A percentile compares a stretch with the other conserved stretches of the same genome.
Evolutionary conservation across 2,113 vertebrate genomes (phyloP).

Genomic region (Ciconia stormi): DNA sequence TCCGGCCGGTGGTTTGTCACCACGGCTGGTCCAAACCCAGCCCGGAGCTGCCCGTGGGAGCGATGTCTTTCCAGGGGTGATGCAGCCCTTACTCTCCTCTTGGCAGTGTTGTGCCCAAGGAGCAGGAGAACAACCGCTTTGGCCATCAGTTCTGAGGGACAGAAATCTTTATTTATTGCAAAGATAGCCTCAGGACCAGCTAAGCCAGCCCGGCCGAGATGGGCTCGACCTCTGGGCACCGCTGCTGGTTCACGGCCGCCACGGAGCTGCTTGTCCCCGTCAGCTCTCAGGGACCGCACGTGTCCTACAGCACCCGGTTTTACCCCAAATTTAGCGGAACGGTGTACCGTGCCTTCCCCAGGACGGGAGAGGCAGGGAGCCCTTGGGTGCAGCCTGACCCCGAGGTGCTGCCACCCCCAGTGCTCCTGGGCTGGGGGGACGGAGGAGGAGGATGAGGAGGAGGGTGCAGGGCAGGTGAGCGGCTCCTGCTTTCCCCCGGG

Average conservation of each 20-base stretch:
- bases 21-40: neutral
- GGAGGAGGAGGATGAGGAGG: neutral
- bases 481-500: neutral
- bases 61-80: too few relatives aligned
- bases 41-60: fast-evolving
- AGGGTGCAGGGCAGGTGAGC: neutral
- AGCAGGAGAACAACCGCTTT: neutral
- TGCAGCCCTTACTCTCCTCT: neutral
- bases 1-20: neutral
- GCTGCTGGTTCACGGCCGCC: neutral
- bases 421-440: fast-evolving
- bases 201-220: neutral
- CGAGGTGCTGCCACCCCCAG: neutral
- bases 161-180: neutral
- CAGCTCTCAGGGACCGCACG: fast-evolving
- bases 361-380: neutral
- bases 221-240: neutral
- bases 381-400: fast-evolving
- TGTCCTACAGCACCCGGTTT: neutral
- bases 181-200: neutral
- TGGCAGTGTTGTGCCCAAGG: neutral
- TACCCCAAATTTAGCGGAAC: neutral
- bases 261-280: neutral
- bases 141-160: neutral
- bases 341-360: fast-evolving